Conservation (phyloP, 1,140 invertebrate species). For the Lanistes nyassanus region DNA sequence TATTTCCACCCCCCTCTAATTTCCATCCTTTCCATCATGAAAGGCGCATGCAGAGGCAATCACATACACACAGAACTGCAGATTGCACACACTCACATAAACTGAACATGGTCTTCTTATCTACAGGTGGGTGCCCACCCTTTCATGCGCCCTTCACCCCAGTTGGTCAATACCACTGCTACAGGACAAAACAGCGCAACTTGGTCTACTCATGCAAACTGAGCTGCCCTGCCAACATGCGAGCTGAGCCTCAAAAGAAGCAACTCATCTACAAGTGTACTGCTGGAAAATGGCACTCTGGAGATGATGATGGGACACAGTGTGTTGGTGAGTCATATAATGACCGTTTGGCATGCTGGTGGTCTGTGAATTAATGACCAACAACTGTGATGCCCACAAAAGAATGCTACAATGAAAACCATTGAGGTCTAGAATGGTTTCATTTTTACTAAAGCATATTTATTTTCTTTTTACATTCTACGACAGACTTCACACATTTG, state of each 20-base stretch:
- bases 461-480: neutral
- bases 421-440: no score
- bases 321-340: conserved; percentile 8
- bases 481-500: neutral
- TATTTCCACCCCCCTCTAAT: no score
- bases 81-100: neutral
- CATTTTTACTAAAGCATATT: neutral
- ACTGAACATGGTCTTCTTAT: neutral
- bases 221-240: neutral
- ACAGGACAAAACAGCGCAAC: neutral
- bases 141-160: neutral
- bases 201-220: neutral
- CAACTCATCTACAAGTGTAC: neutral
- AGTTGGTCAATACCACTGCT: neutral
- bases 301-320: neutral
- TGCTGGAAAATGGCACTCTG: neutral
- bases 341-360: no score
- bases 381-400: no score
- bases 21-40: neutral
- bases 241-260: neutral
- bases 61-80: neutral
- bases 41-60: neutral
- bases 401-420: no score
- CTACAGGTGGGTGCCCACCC: neutral
- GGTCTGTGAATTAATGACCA: no score